Evolutionary conservation across 2,113 vertebrate genomes (phyloP).

Genomic region (Aegithalos caudatus): DNA sequence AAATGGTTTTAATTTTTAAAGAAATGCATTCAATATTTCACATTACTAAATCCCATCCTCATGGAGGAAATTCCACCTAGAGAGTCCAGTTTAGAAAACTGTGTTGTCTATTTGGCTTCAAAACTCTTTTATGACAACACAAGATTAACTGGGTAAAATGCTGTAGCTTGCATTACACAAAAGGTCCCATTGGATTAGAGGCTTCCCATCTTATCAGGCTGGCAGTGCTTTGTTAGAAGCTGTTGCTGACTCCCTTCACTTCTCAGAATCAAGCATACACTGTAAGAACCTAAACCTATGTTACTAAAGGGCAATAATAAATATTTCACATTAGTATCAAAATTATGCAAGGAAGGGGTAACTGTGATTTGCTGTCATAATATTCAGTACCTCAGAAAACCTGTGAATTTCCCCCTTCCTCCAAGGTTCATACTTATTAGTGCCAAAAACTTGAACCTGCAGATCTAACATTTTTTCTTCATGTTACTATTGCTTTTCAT

Average conservation of each 20-base stretch:
- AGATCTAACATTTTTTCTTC: not conserved
- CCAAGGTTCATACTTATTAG: not conserved
- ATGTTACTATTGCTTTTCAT: not conserved
- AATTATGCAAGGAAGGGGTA: not conserved
- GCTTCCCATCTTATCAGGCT: not conserved
- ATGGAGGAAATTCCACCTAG: not conserved
- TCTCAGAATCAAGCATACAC: not conserved
- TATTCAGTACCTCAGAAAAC: not conserved
- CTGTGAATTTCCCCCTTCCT: not conserved
- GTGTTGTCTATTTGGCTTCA: not conserved
- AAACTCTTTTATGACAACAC: not conserved
- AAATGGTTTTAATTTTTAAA: not conserved
- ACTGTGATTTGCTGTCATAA: not conserved
- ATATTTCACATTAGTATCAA: not conserved
- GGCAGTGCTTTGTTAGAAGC: not conserved
- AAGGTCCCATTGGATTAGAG: not conserved
- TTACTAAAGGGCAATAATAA: not conserved
- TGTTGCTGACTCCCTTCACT: not conserved
- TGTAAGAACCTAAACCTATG: not conserved
- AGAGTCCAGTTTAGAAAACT: not conserved
- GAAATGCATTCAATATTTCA: not conserved
- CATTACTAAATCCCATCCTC: not conserved
- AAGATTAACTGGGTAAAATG: not conserved
- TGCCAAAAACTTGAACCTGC: not conserved
- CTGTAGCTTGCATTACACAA: not conserved